Conservation (phyloP, 2,113 vertebrate genomes). For the Thalassarche chlororhynchos region DNA sequence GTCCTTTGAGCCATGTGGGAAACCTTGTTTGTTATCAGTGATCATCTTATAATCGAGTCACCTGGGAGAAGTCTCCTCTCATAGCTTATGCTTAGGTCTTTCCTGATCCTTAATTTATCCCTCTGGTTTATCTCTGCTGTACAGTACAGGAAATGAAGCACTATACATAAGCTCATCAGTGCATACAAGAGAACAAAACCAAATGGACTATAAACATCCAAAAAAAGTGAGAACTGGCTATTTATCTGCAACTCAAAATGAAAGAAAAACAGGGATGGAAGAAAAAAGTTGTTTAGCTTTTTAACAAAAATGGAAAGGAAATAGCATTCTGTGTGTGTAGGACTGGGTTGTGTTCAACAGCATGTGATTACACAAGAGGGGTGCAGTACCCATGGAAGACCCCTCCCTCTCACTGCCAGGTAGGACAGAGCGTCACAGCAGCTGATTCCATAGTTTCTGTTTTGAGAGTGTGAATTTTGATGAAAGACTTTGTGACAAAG, state of each 20-base stretch:
- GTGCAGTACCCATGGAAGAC: background rate
- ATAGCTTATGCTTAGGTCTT: background rate
- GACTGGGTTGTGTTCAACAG: background rate
- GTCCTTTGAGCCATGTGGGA: background rate
- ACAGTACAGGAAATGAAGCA: background rate
- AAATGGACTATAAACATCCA: background rate
- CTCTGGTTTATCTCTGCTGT: background rate
- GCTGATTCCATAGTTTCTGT: background rate
- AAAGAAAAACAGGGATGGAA: background rate
- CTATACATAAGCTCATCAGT: background rate
- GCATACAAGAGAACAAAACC: background rate
- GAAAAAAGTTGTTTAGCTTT: background rate
- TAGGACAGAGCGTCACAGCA: background rate
- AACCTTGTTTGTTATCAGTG: background rate
- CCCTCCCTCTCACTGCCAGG: background rate
- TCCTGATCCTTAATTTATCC: background rate
- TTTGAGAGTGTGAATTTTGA: background rate
- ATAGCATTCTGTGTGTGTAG: background rate
- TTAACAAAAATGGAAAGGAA: background rate
- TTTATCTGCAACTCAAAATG: background rate
- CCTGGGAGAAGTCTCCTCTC: background rate
- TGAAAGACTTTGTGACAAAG: background rate
- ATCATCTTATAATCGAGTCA: background rate
- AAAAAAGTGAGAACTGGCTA: background rate
- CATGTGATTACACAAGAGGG: rapidly evolving